A percentile compares a stretch with the other conserved stretches of the same genome.
These are phyloP conservation scores for Melinaea marsaeus DNA, from an alignment of 2,888 invertebrate species.

Conservation along the genomic window DNA sequence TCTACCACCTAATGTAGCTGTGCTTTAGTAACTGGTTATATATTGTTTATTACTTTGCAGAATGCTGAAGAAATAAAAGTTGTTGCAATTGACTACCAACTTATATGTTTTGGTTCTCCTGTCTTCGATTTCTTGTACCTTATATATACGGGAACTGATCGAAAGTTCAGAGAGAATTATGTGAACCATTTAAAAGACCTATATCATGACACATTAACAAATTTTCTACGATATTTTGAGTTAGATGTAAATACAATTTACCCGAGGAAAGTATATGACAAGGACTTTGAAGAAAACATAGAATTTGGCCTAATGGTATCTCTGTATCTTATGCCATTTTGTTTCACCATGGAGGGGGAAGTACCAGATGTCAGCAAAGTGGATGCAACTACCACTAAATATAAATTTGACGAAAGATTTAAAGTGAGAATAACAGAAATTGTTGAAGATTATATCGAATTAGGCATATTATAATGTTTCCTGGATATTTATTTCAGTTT, in stretches of 20 bases:
- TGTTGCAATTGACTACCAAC: constrained; percentile 42
- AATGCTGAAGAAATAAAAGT: constrained; percentile 40
- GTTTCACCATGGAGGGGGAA: constrained; percentile 29
- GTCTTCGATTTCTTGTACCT: constrained; percentile 38
- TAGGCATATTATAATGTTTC: constrained; percentile 35
- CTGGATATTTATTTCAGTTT: not conserved
- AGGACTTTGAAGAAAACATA: constrained; percentile 28
- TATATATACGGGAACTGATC: constrained; percentile 33
- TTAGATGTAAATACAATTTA: constrained; percentile 36
- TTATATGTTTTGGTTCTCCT: constrained; percentile 35
- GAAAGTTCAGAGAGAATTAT: constrained; percentile 39
- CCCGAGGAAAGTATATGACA: constrained; percentile 33
- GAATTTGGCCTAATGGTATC: constrained; percentile 31
- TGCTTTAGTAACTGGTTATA: not conserved
- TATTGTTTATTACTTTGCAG: constrained; percentile 39
- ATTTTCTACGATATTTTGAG: constrained; percentile 40
- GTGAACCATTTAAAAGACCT: constrained; percentile 39
- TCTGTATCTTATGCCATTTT: constrained; percentile 28
- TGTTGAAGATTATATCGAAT: constrained; percentile 40
- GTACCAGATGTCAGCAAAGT: constrained; percentile 32
- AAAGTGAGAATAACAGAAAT: constrained; percentile 34
- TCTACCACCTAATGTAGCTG: too few species aligned
- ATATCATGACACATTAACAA: constrained; percentile 39
- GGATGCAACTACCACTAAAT: constrained; percentile 16
- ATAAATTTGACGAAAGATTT: constrained; percentile 28